phyloP scores from a whole-genome alignment of 1,140 invertebrate genomes.

The Solen grandis region DNA sequence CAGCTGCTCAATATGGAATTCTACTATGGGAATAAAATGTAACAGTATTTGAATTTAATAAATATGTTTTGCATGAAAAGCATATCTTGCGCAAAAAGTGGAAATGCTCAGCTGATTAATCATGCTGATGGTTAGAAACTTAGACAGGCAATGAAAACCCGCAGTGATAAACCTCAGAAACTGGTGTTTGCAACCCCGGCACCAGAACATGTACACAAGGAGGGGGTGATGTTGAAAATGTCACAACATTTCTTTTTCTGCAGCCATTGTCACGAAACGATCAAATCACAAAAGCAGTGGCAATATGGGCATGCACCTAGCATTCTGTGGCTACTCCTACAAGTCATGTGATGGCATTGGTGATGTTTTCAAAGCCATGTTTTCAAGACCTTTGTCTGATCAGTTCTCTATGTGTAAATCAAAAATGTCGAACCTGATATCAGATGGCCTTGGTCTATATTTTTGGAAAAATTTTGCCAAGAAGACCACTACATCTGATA shows the following conservation, averaged over 20 bases:
- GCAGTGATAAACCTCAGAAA: background rate
- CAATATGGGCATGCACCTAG: background rate
- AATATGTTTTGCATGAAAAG: too few species aligned
- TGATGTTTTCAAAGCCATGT: slow-evolving; percentile 14
- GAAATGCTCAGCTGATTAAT: too few species aligned
- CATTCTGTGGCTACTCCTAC: slow-evolving; percentile 15
- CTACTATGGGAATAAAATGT: too few species aligned
- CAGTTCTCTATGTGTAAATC: slow-evolving; percentile 11
- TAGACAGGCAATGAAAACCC: background rate
- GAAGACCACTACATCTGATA: background rate
- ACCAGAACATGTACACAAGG: background rate
- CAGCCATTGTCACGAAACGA: background rate
- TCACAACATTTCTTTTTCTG: background rate
- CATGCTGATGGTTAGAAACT: too few species aligned
- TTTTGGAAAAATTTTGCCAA: background rate
- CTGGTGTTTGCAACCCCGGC: background rate
- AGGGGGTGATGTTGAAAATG: background rate
- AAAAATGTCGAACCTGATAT: slow-evolving; percentile 24
- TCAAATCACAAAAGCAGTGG: background rate
- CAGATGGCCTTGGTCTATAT: slow-evolving; percentile 6
- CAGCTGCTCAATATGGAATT: too few species aligned
- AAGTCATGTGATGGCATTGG: slow-evolving; percentile 22
- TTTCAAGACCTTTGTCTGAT: slow-evolving; percentile 17
- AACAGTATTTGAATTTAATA: too few species aligned
- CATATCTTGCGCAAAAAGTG: too few species aligned